Base-by-base conservation (phyloP, 1,140 invertebrate species). In the Drosophila arawakana region DNA sequence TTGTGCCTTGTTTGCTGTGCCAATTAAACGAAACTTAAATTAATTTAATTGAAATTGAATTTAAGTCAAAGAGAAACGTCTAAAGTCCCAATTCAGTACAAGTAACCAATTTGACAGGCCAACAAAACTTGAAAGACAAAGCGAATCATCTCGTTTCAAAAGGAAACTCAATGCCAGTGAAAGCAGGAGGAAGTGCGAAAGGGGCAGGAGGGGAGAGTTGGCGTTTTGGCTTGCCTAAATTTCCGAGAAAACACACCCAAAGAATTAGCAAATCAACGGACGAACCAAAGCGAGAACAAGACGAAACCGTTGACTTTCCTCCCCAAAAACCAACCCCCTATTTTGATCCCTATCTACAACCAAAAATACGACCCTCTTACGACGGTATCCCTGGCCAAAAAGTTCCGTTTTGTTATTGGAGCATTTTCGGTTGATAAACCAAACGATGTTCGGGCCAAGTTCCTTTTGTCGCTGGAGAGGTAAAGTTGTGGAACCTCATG, bases 401-500 rank as follows among this genome's bases (percentile, higher is more conserved):
- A 62, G 55, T 59, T 30, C 25, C 35, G 58, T 43, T 63, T 71
- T 75, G 72, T 75, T 75, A 58, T 70, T 74, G 73, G 39, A 71
- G 58, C 72, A 74, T 62, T 74, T 74, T 70, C 35, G 72, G 55
- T 69, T 73, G 67, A 74, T 74, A 70, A 74, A 74, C 70, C 72
- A 70, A 74, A 75, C 52, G 46, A 50, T 44, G 73, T 15, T 75
- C 37, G 66, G 44, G 59, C 59, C 73, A 34, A 35, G 50, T 41
- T 50, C 49, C 44, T 72, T 66, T 18, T 50, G 34, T 47, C 25
- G 43, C 55, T 50, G 9, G 39, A 47, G 35, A 21, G 43, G 60
- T 35, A 58, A 71, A 78, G 65, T 82, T 83, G 63, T 49, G 72
- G 47, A 50, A 39, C 60, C 66, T 74, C 43, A 50, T 62, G 73